Evolutionary conservation across 2,797 vertebrate genomes (phyloP), one percentile per base, ranked within the genome.

Genomic region (Arremon brunneinucha): DNA sequence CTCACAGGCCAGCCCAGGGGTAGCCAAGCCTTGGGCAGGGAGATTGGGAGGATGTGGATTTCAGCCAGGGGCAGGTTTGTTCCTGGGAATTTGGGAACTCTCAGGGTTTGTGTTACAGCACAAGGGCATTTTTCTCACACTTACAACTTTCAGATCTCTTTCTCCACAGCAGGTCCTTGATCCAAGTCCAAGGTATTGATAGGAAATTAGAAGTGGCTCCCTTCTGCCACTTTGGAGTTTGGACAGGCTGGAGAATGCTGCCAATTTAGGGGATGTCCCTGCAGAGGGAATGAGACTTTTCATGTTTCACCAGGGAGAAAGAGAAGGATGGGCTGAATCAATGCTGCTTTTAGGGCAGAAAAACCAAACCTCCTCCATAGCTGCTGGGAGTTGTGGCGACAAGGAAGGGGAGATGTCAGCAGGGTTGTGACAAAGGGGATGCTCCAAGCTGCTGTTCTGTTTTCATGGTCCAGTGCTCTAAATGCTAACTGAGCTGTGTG

Each of bases 41-140:
- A 50, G 34, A 0, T 30, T 35, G 63, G 67, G 53, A 65, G 28
- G 19, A 2, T 70, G 63, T 44, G 83, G 75, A 39, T 32, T 50
- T 37, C 62, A 89, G 82, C 64, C 32, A 85, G 49, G 32, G 46
- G 60, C 12, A 30, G 56, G 56, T 55, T 93, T 87, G 32, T 56
- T 35, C 60, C 89, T 80, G 68, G 59, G 70, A 89, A 56, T 67
- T 20, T 7, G 17, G 80, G 11, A 62, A 16, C 20, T 81, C 72
- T 26, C 43, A 12, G 41, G 68, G 50, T 87, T 92, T 92, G 35
- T 65, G 19, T 93, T 79, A 89, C 88, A 94, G 79, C 19, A 10
- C 22, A 9, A 4, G 50, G 46, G 6, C 3, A 1, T 56, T 90
- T 90, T 92, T 95, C 68, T 53, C 63, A 76, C 7, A 1, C n/a